phyloP scores from a whole-genome alignment of 2,113 vertebrate genomes.

The Bungarus multicinctus region DNA sequence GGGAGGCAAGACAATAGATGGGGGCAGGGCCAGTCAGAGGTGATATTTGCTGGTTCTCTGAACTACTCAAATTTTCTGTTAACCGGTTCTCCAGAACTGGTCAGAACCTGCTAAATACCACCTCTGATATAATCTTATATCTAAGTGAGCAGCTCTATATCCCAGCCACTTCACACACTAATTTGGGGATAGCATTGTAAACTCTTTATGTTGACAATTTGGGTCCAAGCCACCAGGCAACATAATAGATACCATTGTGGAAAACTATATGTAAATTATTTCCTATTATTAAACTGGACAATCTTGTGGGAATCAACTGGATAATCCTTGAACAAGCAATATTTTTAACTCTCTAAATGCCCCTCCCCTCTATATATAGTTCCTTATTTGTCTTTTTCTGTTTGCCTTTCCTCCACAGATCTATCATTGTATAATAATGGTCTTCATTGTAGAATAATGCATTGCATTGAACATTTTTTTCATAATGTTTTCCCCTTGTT shows the following conservation, averaged over 20 bases:
- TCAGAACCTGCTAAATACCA: too few relatives aligned
- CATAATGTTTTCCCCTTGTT: constrained; percentile 72
- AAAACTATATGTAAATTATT: neutral
- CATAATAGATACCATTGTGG: neutral
- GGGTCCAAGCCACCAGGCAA: neutral
- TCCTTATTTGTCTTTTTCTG: constrained; percentile 44
- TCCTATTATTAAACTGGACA: neutral
- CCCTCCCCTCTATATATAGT: constrained; percentile 16
- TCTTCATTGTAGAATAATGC: constrained; percentile 66
- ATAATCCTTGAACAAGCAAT: constrained; percentile 59
- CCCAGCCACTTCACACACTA: neutral
- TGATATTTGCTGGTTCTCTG: too few relatives aligned
- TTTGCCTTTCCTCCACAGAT: constrained; percentile 52
- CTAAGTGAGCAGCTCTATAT: neutral
- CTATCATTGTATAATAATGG: constrained; percentile 65
- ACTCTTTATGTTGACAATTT: neutral
- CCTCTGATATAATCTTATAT: neutral
- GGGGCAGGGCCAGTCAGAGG: too few relatives aligned
- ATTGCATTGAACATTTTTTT: constrained; percentile 71
- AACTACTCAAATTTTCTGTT: too few relatives aligned
- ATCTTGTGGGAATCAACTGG: constrained; percentile 53
- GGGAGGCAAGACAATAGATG: too few relatives aligned
- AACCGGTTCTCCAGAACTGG: too few relatives aligned
- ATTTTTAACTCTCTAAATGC: constrained; percentile 31
- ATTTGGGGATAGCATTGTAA: neutral